phyloP scores from a whole-genome alignment of 2,113 vertebrate species.

The Columba livia region DNA sequence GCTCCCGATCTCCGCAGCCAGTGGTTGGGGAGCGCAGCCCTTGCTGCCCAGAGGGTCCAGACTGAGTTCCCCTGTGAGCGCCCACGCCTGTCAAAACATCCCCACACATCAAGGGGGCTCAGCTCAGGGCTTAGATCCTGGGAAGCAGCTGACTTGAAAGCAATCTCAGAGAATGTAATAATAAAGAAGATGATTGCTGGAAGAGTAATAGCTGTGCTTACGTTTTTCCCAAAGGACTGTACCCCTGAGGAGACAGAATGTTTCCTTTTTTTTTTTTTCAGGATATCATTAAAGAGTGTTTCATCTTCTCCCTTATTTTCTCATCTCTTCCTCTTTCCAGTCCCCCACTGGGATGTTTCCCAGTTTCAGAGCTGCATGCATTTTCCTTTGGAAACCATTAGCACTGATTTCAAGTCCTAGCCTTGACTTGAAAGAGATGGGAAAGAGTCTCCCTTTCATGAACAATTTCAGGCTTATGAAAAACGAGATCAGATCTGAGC shows the following conservation, averaged over 20 bases:
- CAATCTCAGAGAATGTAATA: neutral
- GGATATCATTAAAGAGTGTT: neutral
- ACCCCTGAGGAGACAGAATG: neutral
- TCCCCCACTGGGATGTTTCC: neutral
- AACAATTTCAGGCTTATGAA: neutral
- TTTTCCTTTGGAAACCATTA: neutral
- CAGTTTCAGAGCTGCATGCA: neutral
- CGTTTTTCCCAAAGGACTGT: neutral
- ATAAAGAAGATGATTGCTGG: neutral
- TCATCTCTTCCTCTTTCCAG: neutral
- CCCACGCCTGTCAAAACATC: neutral
- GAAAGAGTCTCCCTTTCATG: neutral
- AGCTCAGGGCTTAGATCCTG: neutral
- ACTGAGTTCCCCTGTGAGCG: neutral
- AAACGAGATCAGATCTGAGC: neutral
- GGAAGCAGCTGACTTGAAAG: neutral
- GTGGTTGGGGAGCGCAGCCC: accelerated
- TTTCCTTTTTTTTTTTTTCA: neutral
- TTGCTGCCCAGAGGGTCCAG: neutral
- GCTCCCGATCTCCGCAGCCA: accelerated
- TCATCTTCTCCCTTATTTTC: constrained; percentile 1
- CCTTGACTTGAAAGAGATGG: neutral
- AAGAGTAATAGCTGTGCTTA: neutral
- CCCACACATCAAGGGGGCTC: neutral
- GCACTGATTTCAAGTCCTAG: neutral